Evolutionary conservation across 2,113 vertebrate species (phyloP), one percentile per base, ranked within the genome.

Genomic region (Tyto alba): DNA sequence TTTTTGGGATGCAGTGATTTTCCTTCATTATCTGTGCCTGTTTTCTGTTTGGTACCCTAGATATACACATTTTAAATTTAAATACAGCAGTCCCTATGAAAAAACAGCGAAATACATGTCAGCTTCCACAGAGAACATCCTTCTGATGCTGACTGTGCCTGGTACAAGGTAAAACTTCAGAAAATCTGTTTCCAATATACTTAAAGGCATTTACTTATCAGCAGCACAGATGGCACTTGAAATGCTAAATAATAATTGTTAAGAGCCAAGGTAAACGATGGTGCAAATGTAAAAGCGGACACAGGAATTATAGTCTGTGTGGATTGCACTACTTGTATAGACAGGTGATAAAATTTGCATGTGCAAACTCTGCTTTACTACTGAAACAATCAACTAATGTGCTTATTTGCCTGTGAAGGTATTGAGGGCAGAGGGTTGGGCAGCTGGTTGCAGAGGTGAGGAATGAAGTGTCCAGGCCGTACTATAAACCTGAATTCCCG

Each of bases 171-270:
- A 96, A 87, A 98, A 97, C 84, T 96, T 96, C 68, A 93, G 96
- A 92, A 96, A 97, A 96, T 97, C 77, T 93, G 79, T 97, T 98
- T 96, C 74, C 68, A 97, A 22, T 93, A 91, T 91, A 95, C 96
- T 96, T 85, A 87, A 97, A 97, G 88, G 90, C 93, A 95, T 97
- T 98, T 96, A 95, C 96, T 97, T 97, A 97, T 89, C 96, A 94
- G 87, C 88, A 96, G 95, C 91, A 92, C 97, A 98, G 97, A 98
- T 97, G 96, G 92, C 90, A 95, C 92, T 97, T 89, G 88, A 94
- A 97, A 97, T 95, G 81, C 93, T 97, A 95, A 97, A 95, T 97
- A 97, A 92, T 97, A 97, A 97, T 93, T 89, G 91, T 96, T 93
- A 93, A 77, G 95, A 96, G 88, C 77, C 59, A 96, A 94, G 72